Percentiles rank a stretch among this genome's conserved stretches.
Conservation (phyloP, 1,140 invertebrate species). For the Xylocopa sonorina region DNA sequence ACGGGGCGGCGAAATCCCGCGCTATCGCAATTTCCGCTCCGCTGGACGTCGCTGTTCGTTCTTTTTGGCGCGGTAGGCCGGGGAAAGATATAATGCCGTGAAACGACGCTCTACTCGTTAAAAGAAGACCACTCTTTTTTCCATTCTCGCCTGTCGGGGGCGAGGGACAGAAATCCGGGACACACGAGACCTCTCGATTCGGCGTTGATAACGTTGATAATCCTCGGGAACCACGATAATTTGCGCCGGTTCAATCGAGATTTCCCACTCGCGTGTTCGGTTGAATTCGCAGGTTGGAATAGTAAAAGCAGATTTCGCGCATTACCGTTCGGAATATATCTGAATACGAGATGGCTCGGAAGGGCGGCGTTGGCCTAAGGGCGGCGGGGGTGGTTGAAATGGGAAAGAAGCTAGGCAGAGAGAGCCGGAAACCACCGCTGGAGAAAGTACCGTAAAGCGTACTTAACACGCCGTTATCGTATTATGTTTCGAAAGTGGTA, state of each 20-base stretch:
- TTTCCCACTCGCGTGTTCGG: not conserved
- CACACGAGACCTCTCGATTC: too few species aligned
- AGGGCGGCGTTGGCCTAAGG: not conserved
- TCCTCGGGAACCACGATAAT: not conserved
- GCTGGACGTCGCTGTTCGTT: slow-evolving; percentile 7
- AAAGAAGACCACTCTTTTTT: not conserved
- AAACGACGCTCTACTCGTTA: slow-evolving; percentile 10
- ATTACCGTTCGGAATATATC: not conserved
- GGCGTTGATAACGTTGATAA: not conserved
- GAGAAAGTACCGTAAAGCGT: slow-evolving; percentile 25
- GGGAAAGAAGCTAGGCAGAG: slow-evolving; percentile 3
- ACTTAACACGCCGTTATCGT: slow-evolving; percentile 51
- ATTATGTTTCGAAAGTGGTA: slow-evolving; percentile 52
- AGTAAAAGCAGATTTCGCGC: not conserved
- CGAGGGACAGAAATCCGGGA: too few species aligned
- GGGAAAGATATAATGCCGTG: slow-evolving; percentile 4
- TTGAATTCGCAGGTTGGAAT: not conserved
- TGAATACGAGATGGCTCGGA: slow-evolving; percentile 5
- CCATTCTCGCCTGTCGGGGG: too few species aligned
- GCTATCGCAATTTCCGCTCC: slow-evolving; percentile 43
- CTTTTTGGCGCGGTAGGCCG: not conserved
- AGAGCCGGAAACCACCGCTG: not conserved
- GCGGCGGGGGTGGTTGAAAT: not conserved
- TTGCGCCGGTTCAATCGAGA: not conserved
- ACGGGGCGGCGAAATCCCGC: not conserved